Percentiles rank a stretch among this genome's conserved stretches.
phyloP scores from a whole-genome alignment of 2,113 vertebrate species.

The Neolamprologus cancellatus region DNA sequence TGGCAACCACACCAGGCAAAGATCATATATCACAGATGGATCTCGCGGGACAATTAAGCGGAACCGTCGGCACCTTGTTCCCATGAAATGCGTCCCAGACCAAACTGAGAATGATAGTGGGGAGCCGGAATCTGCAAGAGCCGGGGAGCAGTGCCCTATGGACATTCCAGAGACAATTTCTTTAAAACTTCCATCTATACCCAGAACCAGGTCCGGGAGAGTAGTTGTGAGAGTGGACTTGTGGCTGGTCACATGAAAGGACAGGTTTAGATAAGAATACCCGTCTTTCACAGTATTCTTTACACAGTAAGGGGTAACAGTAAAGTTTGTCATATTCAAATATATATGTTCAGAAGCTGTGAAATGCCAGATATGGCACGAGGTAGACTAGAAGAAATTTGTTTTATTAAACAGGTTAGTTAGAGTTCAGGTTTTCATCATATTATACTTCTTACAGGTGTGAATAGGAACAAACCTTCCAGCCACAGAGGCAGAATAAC shows the following conservation, averaged over 20 bases:
- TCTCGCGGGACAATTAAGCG: neutral
- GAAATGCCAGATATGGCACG: neutral
- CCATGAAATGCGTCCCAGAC: neutral
- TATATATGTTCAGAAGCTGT: neutral
- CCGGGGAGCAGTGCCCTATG: accelerated
- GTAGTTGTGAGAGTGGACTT: neutral
- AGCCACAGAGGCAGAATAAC: no score
- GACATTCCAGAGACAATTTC: neutral
- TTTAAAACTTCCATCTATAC: neutral
- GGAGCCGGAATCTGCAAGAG: neutral
- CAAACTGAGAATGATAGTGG: neutral
- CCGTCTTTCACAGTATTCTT: neutral
- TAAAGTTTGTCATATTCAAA: neutral
- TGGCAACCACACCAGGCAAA: neutral
- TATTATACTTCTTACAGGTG: neutral
- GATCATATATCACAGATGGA: neutral
- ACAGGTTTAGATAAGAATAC: neutral
- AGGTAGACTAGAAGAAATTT: neutral
- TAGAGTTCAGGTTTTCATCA: neutral
- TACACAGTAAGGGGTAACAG: neutral
- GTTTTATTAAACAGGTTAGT: neutral
- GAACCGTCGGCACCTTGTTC: neutral
- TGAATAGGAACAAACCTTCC: no score
- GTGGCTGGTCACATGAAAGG: neutral
- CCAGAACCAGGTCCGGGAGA: neutral